Evolutionary conservation across 2,113 vertebrate species (phyloP).

Genomic region (Pelecanus crispus): DNA sequence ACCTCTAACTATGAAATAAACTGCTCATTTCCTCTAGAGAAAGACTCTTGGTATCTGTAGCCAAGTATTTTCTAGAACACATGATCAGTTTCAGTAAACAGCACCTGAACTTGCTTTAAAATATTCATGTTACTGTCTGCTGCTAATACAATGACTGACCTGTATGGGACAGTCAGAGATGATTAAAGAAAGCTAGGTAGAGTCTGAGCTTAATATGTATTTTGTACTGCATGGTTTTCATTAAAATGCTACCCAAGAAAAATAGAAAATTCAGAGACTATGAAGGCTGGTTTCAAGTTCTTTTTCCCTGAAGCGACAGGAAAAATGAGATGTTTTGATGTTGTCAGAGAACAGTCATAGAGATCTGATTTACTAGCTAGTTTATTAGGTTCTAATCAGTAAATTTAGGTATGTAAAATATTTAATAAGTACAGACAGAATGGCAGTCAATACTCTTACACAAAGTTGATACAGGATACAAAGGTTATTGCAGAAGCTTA

Average conservation of each 20-base stretch:
- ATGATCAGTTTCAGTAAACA: background rate
- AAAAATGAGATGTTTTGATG: background rate
- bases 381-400: background rate
- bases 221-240: background rate
- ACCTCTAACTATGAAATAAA: background rate
- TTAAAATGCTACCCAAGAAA: background rate
- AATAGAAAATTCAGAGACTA: rapidly evolving
- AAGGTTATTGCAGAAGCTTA: rapidly evolving
- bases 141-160: background rate
- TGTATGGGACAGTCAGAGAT: background rate
- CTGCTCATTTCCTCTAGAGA: background rate
- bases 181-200: background rate
- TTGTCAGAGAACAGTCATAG: background rate
- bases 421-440: background rate
- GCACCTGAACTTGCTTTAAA: background rate
- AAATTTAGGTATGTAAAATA: background rate
- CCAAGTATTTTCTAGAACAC: background rate
- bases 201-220: background rate
- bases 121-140: background rate
- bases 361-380: rapidly evolving
- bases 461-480: background rate
- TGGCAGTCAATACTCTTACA: too few relatives aligned
- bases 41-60: background rate
- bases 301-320: background rate
- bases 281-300: background rate